Evolutionary conservation across 2,888 invertebrate genomes (phyloP), one percentile per base, ranked within the genome.

Genomic region (Amphiduros pacificus): DNA sequence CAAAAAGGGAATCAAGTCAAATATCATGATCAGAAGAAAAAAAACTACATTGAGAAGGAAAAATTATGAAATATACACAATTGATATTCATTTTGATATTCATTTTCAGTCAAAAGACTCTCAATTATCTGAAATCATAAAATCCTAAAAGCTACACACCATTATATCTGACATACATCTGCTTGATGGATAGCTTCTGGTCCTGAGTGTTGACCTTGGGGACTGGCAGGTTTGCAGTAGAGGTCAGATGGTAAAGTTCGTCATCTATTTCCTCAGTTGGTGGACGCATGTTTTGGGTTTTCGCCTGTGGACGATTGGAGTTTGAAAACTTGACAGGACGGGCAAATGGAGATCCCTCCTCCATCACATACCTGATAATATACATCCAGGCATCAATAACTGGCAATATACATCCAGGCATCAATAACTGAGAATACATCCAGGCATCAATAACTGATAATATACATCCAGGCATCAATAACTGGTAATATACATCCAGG

Each of bases 331-430:
- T 75, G 24, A 71, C 55, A 11, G 74, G 71, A n/a, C 75, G 65
- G 31, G 77, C 72, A 62, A 68, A 79, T 2, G 76, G 76, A 3
- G 77, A 77, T 3, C 67, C 62, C n/a, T 77, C 77, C 20, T 78
- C 78, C 65, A 78, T 63, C 4, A 71, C 67, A 67, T 72, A 77
- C 53, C 77, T 77, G 50, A 1, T 20, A 58, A 41, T 41, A n/a
- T n/a, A n/a, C n/a, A n/a, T n/a, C n/a, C n/a, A n/a, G n/a, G n/a
- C n/a, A n/a, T n/a, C n/a, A n/a, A n/a, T n/a, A n/a, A n/a, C n/a
- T n/a, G n/a, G n/a, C n/a, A n/a, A n/a, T n/a, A n/a, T n/a, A n/a
- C n/a, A n/a, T n/a, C n/a, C n/a, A n/a, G n/a, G n/a, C n/a, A n/a
- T n/a, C n/a, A n/a, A n/a, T n/a, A n/a, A n/a, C n/a, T n/a, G n/a